Percentiles rank a stretch among this genome's conserved stretches.
Conservation (phyloP, 2,888 invertebrate genomes). For the Conops quadrifasciatus region DNA sequence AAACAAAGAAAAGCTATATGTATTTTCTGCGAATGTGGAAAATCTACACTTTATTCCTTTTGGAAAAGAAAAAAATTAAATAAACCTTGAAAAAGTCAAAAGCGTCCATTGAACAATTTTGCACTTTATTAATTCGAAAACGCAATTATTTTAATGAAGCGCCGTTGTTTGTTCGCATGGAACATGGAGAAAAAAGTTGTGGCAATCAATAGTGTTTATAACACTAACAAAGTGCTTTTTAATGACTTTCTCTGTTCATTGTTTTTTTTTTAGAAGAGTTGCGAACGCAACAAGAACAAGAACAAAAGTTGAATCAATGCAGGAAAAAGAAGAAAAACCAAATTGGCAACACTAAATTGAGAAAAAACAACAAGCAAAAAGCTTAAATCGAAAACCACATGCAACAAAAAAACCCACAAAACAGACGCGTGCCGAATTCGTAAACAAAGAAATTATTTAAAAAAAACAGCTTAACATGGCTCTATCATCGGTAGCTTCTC, state of each 20-base stretch:
- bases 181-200: slow-evolving; percentile 31
- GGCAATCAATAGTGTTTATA: slow-evolving; percentile 18
- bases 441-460: slow-evolving; percentile 47
- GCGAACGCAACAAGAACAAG: not conserved
- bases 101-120: slow-evolving; percentile 7
- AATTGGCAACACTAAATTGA: slow-evolving; percentile 19
- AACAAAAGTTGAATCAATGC: slow-evolving; percentile 20
- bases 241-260: not conserved
- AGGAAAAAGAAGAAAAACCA: slow-evolving; percentile 30
- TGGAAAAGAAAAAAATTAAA: no score
- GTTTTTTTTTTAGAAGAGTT: not conserved
- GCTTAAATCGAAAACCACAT: no score
- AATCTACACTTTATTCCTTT: no score
- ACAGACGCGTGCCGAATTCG: slow-evolving; percentile 62
- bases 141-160: slow-evolving; percentile 18
- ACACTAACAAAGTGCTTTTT: slow-evolving; percentile 11
- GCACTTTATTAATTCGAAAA: slow-evolving; percentile 17
- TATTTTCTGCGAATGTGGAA: no score
- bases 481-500: not conserved
- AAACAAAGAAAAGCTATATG: no score
- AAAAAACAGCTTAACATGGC: not conserved
- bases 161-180: slow-evolving; percentile 35
- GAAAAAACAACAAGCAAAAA: slow-evolving; percentile 29
- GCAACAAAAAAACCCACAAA: slow-evolving; percentile 38
- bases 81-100: no score